A percentile compares a stretch with the other conserved stretches of the same genome.
phyloP scores from a whole-genome alignment of 2,113 vertebrate species.

The Hiodon tergisus region DNA sequence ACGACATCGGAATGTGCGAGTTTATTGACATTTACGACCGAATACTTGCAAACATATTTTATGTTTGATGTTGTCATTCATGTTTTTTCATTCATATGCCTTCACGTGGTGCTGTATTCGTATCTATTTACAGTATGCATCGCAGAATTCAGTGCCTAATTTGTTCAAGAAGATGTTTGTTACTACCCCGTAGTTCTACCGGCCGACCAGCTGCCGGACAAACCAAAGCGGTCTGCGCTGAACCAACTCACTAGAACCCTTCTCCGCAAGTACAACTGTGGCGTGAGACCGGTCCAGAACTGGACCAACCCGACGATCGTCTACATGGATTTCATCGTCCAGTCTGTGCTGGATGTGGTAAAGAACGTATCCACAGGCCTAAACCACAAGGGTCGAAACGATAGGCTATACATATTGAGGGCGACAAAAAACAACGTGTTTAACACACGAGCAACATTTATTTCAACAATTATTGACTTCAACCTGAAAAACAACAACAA shows the following conservation, averaged over 20 bases:
- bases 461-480: not conserved
- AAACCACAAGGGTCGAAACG: not conserved
- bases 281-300: conserved; percentile 71
- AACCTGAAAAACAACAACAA: not conserved
- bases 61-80: not conserved
- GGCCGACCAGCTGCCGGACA: conserved; percentile 43
- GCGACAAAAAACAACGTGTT: not conserved
- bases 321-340: conserved; percentile 69
- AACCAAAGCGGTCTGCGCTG: conserved; percentile 62
- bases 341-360: conserved; percentile 77
- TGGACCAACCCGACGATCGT: conserved; percentile 66
- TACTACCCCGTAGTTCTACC: conserved; percentile 38
- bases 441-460: not conserved
- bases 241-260: conserved; percentile 68
- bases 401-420: too few relatives aligned
- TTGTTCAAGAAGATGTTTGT: not conserved
- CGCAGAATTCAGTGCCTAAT: not conserved
- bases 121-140: not conserved
- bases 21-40: too few relatives aligned
- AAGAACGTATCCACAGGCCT: conserved; percentile 9
- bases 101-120: not conserved
- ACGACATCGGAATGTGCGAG: too few relatives aligned
- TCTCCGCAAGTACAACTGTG: conserved; percentile 66
- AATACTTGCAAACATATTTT: too few relatives aligned
- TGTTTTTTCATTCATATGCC: not conserved